These are phyloP conservation scores for Palythoa grandis DNA, from an alignment of 92 coral and sea anemone species.

Conservation along the genomic window DNA sequence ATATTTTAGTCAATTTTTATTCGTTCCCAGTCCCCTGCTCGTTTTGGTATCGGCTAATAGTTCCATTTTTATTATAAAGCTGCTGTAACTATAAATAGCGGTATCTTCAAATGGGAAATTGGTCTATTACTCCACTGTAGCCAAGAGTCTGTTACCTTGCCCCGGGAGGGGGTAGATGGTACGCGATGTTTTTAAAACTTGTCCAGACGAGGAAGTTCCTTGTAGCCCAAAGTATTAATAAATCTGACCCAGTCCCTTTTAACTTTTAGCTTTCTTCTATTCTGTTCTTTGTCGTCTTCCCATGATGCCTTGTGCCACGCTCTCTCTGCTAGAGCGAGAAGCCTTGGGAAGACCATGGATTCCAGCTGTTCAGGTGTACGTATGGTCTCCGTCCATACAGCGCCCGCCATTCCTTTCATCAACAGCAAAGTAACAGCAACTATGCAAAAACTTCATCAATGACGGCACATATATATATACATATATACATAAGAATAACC, in stretches of 20 bases:
- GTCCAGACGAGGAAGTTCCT: conserved; percentile 68
- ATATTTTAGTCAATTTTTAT: too few species aligned
- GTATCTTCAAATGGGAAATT: too few species aligned
- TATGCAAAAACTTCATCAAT: background rate
- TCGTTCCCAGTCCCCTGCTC: too few species aligned
- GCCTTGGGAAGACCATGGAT: conserved; percentile 67
- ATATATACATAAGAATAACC: too few species aligned
- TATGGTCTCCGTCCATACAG: conserved; percentile 73
- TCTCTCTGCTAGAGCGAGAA: conserved; percentile 73
- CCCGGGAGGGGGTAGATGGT: conserved; percentile 70
- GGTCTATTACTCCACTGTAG: background rate
- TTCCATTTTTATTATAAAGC: too few species aligned
- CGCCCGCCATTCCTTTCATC: conserved; percentile 62
- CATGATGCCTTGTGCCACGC: conserved; percentile 76
- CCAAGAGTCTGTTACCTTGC: conserved; percentile 49
- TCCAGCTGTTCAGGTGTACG: conserved; percentile 70
- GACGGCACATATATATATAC: too few species aligned
- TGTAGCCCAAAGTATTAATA: conserved; percentile 62
- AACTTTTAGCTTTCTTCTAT: conserved; percentile 32
- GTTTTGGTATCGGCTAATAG: too few species aligned
- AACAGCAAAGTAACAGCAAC: background rate
- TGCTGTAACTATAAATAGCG: too few species aligned
- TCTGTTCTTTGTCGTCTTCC: conserved; percentile 48
- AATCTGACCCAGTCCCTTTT: conserved; percentile 61
- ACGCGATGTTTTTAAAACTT: conserved; percentile 58